Base-by-base conservation (phyloP, 2,888 invertebrate genomes). In the Dugesia japonica region DNA sequence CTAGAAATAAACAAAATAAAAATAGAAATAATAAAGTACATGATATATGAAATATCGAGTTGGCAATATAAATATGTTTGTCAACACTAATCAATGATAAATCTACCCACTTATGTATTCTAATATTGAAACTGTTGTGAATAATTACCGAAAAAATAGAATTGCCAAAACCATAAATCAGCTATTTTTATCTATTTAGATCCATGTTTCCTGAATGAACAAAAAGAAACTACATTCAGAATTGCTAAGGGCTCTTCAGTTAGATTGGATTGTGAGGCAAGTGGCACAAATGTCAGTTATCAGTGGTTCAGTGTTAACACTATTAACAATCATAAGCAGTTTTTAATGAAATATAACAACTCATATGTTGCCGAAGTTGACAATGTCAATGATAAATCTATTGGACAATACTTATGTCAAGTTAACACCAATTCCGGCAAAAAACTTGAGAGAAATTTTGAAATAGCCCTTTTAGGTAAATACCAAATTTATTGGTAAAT, bases 131-230 rank as follows among this genome's bases (percentile, higher is more conserved):
- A 31, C 31, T 31, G 13, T 7, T 31, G 13, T 13, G 31, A 4
- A 31, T 7, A 7, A 31, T 7, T 7, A 31, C 31, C 13, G 31
- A 7, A 7, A 31, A 31, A 31, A 7, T 31, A 7, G 31, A 13
- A 56, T 56, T 56, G 56, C 56, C 56, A 56, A 23, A 56, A 13
- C 23, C 56, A 56, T 56, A 56, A 56, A 56, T 56, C 56, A 56
- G 17, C 17, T n/a, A 13, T 31, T 31, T 13, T 7, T 31, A 7
- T 56, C n/a, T 56, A 1, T 56, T 56, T n/a, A 56, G 56, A 56
- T 23, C 56, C 56, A 1, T 56, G 56, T 23, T 56, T 56, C n/a
- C 4, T 56, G 7, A 4, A n/a, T n/a, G 23, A 56, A 20, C 56
- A 56, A 56, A 56, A 56, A n/a, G 56, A 56, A 56, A 56, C 4